Evolutionary conservation across 1,140 invertebrate genomes (phyloP).

Genomic region (Eurosta solidaginis): DNA sequence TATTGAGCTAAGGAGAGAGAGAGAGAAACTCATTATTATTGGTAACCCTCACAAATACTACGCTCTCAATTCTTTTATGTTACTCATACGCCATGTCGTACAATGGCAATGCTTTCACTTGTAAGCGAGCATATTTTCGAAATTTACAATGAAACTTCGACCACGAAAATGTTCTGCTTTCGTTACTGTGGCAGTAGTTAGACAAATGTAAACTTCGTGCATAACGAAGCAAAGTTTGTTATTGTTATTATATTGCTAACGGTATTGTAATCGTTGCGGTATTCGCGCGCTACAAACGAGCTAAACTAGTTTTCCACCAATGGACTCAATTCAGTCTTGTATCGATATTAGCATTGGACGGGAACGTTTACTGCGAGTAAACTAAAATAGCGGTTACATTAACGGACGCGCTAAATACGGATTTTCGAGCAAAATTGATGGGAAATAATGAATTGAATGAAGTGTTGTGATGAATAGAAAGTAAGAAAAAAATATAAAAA

Average conservation of each 20-base stretch:
- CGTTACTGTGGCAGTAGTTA: conserved; percentile 22
- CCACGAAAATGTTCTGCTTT: neutral
- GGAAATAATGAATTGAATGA: neutral
- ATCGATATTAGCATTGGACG: conserved; percentile 36
- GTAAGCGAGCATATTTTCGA: neutral
- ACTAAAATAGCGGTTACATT: neutral
- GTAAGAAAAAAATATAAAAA: neutral
- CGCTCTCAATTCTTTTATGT: too few relatives aligned
- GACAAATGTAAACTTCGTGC: neutral
- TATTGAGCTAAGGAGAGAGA: too few relatives aligned
- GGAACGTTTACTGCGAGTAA: conserved; percentile 19
- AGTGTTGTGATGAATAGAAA: neutral
- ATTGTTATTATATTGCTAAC: neutral
- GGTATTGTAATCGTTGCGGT: conserved; percentile 5
- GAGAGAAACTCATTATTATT: too few relatives aligned
- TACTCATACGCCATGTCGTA: neutral
- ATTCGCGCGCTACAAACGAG: conserved; percentile 30
- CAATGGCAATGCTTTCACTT: neutral
- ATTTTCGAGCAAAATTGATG: too few relatives aligned
- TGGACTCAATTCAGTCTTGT: conserved; percentile 34
- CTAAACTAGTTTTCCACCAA: conserved; percentile 35
- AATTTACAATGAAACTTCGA: neutral
- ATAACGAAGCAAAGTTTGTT: neutral
- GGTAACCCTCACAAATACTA: too few relatives aligned
- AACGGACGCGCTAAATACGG: neutral